Base-by-base conservation (phyloP, 2,888 invertebrate species). In the Drosophila cognata region DNA sequence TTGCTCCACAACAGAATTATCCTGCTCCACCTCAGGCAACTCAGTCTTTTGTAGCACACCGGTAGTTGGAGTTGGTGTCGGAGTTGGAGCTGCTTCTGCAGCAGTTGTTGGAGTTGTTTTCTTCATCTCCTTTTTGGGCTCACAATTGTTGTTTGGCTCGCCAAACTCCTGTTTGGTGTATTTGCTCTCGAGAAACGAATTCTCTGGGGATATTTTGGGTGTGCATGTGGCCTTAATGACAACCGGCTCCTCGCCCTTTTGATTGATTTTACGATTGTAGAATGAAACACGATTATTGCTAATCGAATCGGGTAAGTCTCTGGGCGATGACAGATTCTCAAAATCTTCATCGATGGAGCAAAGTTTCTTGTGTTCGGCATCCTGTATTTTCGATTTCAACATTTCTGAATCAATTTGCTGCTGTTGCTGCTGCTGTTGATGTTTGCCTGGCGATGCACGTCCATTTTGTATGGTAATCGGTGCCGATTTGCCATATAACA, bases 321-420 rank as follows among this genome's bases (percentile, higher is more conserved):
- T 84, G 0, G 93, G 90, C 41, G 93, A 93, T 4, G 92, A 92
- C 1, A 92, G 81, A 84, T 92, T 91, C 81, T 92, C 91, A 74
- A 90, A 91, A 52, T 92, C 92, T 64, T 92, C 92, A 59, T 92
- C 92, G 36, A 92, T 92, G 10, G 91, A 92, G 7, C 90, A 89
- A 10, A 92, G 82, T 18, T 83, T 82, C 68, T 91, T 92, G 56
- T 92, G 88, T 72, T 92, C 92, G 10, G 91, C 92, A 76, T 91
- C 90, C 72, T 92, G 91, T n/a, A 92, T 92, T 67, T 92, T 92
- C 0, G 89, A 85, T 71, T 92, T 92, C 1, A 92, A 76, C 57
- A 96, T 95, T 93, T 96, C 95, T 67, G 95, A 92, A 91, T 96
- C 96, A 76, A 96, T 93, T 91, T 96, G 95, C 89, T 95, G 95